Base-by-base conservation (phyloP, 1,140 invertebrate genomes). In the Calephelis nemesis region DNA sequence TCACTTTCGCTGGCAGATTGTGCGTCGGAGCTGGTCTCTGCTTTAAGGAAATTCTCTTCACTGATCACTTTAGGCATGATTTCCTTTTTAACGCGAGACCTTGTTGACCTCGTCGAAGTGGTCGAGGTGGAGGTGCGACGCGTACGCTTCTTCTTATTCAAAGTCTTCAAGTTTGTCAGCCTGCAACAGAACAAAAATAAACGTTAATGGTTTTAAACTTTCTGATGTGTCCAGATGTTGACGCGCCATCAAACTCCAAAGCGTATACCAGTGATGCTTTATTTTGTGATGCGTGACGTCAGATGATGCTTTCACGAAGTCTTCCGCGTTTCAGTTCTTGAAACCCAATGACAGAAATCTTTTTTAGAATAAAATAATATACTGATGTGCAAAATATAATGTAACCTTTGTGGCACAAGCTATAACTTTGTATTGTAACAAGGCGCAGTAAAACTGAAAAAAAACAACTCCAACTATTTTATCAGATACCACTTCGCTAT, bases 131-230 rank as follows among this genome's bases (percentile, higher is more conserved):
- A 67, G 2, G 75, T 73, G 40, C 72, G 75, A 39, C 74, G 77
- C 68, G 79, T 83, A 64, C 81, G 81, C 30, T 74, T 68, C 49
- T 65, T 69, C 66, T 85, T 85, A 30, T 69, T 79, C 64, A 90
- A 65, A 19, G 71, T 77, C 9, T 79, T 76, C 39, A 91, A 71
- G 69, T 88, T 85, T 63, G 82, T 85, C 68, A 91, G 80, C 75
- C 88, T 91, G 74, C 3, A 79, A 76, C 66, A 62, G 65, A 50
- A 15, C 8, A 8, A 48, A 48, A 63, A 47, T 5, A 50, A 47
- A 39, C 7, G 40, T 63, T 39, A 40, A 47, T 30, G 30, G 30
- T 30, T 30, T 30, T 30, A 30, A 30, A 30, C 30, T 30, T 30
- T 30, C 30, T 30, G 4, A 30, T 2, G 30, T 30, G 30, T 30